phyloP scores from a whole-genome alignment of 2,113 vertebrate genomes.

The Scytalopus superciliaris region DNA sequence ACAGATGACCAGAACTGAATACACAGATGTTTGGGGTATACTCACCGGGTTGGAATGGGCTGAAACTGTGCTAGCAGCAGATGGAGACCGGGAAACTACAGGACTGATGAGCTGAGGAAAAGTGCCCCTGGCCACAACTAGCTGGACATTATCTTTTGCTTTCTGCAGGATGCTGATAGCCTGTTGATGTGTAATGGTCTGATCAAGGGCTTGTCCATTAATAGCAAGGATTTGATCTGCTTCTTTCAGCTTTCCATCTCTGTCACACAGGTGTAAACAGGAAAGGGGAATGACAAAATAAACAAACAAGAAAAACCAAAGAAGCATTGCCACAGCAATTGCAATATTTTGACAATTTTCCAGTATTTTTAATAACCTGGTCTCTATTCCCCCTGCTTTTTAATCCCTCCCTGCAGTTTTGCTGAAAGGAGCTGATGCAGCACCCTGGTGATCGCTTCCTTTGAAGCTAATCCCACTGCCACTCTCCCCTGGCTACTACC shows the following conservation, averaged over 20 bases:
- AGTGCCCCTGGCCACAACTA: slow-evolving; percentile 87
- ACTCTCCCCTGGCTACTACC: not conserved
- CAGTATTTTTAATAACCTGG: slow-evolving; percentile 38
- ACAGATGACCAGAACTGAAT: not conserved
- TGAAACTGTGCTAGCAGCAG: slow-evolving; percentile 91
- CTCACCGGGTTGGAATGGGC: slow-evolving; percentile 90
- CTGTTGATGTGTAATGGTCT: slow-evolving; percentile 93
- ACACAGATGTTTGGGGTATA: not conserved
- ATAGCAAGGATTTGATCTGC: slow-evolving; percentile 94
- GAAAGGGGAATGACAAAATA: not conserved
- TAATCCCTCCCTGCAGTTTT: slow-evolving; percentile 28
- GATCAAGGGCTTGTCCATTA: slow-evolving; percentile 87
- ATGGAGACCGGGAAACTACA: slow-evolving; percentile 88
- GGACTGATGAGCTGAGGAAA: slow-evolving; percentile 87
- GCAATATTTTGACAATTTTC: slow-evolving; percentile 10
- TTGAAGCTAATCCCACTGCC: slow-evolving; percentile 48
- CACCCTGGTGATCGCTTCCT: slow-evolving; percentile 6
- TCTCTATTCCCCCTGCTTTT: not conserved
- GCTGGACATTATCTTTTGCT: slow-evolving; percentile 85
- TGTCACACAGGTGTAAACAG: slow-evolving; percentile 47
- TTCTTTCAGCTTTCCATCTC: slow-evolving; percentile 91
- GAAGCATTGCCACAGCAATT: not conserved
- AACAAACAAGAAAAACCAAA: not conserved
- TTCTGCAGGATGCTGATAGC: slow-evolving; percentile 90
- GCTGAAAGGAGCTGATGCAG: not conserved